Evolutionary conservation across 2,113 vertebrate genomes (phyloP).

Genomic region (Tachuris rubrigastra): DNA sequence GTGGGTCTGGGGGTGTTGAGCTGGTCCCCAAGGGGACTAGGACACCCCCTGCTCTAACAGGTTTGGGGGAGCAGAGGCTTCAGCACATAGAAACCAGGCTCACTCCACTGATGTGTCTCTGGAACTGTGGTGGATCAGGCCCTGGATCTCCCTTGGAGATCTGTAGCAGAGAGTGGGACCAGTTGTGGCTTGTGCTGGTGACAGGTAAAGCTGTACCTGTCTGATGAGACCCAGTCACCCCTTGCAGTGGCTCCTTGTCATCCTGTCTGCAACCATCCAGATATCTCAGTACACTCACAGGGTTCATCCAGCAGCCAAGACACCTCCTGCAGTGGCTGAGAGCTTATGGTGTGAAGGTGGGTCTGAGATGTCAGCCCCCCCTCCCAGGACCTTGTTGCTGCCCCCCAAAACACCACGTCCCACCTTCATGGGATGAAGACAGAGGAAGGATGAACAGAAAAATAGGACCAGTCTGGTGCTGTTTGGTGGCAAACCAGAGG

Average conservation of each 20-base stretch:
- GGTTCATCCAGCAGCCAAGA: background rate
- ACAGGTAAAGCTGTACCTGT: background rate
- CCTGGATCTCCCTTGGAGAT: background rate
- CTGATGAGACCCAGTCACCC: background rate
- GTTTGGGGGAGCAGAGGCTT: background rate
- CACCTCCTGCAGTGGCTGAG: fast-evolving
- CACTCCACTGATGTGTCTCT: fast-evolving
- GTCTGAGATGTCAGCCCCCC: background rate
- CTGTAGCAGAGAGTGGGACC: fast-evolving
- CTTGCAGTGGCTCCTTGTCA: background rate
- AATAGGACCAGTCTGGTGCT: background rate
- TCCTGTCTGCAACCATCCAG: background rate
- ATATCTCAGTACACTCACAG: fast-evolving
- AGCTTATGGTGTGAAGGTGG: fast-evolving
- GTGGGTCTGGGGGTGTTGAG: background rate
- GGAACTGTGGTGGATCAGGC: fast-evolving
- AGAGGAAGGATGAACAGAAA: background rate
- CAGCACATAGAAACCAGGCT: background rate
- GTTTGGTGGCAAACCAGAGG: background rate
- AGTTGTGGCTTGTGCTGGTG: background rate
- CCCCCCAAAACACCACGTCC: background rate
- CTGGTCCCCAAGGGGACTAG: fast-evolving
- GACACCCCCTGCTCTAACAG: background rate
- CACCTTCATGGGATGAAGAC: fast-evolving
- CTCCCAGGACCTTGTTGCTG: too few species aligned